Evolutionary conservation across 2,113 vertebrate genomes (phyloP), one percentile per base, ranked within the genome.

Genomic region (Motacilla alba): DNA sequence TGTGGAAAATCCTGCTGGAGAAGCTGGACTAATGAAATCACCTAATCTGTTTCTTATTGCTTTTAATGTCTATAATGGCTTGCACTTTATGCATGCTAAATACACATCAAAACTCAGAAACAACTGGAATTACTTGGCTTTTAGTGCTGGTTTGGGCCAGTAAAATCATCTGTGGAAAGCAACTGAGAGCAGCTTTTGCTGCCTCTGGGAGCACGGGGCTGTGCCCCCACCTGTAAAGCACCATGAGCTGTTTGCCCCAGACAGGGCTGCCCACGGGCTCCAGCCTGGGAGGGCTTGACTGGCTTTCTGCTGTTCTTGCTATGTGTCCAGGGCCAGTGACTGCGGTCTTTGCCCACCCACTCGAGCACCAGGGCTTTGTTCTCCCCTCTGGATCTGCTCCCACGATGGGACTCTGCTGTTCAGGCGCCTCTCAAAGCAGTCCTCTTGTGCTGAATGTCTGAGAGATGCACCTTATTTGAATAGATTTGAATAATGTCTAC

Each of bases 401-500:
- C 2, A 0, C 1, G 24, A 31, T 49, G 52, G 69, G 56, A 50
- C 74, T 69, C 33, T 30, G 62, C 55, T 44, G 19, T 33, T 78
- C 30, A 52, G 82, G 49, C 64, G 9, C 69, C 1, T 11, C 4
- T 0, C 11, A 4, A 28, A 93, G 78, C 75, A 58, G 8, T 35
- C 11, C 3, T 35, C 33, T 1, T 47, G 43, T 81, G 64, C 64
- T 56, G 56, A 79, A 41, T 37, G 56, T 59, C 60, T 84, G 83
- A 85, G 64, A 78, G 81, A 52, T 81, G 83, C 53, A 39, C 69
- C 62, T 82, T 10, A 83, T 95, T 87, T 91, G 84, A 94, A 94
- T 87, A 73, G 60, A 87, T 96, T 87, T 95, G 89, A 95, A 87
- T 93, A 91, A 87, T 79, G 74, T 44, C 69, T 89, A 22, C 56